A percentile compares a stretch with the other conserved stretches of the same genome.
Conservation (phyloP, 2,113 vertebrate species). For the Eudorcas thomsonii region DNA sequence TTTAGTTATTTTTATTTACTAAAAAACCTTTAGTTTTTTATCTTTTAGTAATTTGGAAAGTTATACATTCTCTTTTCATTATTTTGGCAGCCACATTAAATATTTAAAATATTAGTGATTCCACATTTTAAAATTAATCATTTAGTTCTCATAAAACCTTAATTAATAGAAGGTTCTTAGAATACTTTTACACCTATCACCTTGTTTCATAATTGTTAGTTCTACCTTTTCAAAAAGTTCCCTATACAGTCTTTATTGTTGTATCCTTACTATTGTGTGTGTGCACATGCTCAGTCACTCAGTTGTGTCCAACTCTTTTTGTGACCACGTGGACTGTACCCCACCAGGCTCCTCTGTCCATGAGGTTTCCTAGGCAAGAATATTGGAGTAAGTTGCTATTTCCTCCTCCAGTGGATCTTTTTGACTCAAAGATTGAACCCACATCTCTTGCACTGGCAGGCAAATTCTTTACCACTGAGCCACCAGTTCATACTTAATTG, state of each 20-base stretch:
- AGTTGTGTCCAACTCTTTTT: background rate
- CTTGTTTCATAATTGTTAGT: background rate
- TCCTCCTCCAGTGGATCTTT: background rate
- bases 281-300: background rate
- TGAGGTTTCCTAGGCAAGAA: background rate
- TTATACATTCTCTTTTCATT: background rate
- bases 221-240: background rate
- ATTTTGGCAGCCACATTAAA: background rate
- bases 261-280: background rate
- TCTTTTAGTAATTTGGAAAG: background rate
- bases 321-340: background rate
- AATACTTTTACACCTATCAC: background rate
- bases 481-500: background rate
- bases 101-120: background rate
- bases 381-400: background rate
- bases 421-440: background rate
- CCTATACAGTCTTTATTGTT: background rate
- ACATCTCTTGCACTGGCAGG: background rate
- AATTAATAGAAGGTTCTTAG: background rate
- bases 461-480: background rate
- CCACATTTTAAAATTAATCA: background rate
- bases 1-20: background rate
- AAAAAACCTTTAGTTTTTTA: background rate
- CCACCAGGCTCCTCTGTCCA: background rate
- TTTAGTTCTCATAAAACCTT: background rate